phyloP scores from a whole-genome alignment of 1,140 invertebrate species.

The Thaumetopoea pityocampa region DNA sequence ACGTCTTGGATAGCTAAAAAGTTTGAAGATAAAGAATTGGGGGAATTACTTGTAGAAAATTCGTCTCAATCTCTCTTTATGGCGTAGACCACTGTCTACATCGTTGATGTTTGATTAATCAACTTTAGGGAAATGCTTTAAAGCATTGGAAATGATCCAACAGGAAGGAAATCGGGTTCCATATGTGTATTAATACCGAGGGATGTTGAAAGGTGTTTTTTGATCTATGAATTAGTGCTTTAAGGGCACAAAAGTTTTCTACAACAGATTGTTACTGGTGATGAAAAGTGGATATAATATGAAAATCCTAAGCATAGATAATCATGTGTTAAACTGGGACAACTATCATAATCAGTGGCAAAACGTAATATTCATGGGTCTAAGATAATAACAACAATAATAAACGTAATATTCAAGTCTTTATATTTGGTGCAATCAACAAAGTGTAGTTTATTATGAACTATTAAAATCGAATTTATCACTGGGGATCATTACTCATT shows the following conservation, averaged over 20 bases:
- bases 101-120: slow-evolving; percentile 1
- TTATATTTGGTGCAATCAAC: background rate
- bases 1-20: background rate
- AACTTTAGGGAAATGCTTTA: background rate
- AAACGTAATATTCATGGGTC: slow-evolving; percentile 1
- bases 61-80: background rate
- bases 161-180: too few species aligned
- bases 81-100: background rate
- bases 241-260: background rate
- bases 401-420: too few species aligned
- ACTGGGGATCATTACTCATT: background rate
- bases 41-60: background rate
- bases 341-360: background rate
- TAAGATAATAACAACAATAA: background rate
- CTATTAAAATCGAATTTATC: background rate
- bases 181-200: too few species aligned
- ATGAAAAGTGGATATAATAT: too few species aligned
- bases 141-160: background rate
- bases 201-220: background rate
- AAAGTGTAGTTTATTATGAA: background rate
- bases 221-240: too few species aligned
- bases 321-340: too few species aligned
- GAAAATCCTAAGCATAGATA: too few species aligned
- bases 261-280: background rate
- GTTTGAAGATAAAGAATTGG: slow-evolving; percentile 1